phyloP scores from a whole-genome alignment of 2,888 invertebrate genomes.

The Ennomos erosarius region DNA sequence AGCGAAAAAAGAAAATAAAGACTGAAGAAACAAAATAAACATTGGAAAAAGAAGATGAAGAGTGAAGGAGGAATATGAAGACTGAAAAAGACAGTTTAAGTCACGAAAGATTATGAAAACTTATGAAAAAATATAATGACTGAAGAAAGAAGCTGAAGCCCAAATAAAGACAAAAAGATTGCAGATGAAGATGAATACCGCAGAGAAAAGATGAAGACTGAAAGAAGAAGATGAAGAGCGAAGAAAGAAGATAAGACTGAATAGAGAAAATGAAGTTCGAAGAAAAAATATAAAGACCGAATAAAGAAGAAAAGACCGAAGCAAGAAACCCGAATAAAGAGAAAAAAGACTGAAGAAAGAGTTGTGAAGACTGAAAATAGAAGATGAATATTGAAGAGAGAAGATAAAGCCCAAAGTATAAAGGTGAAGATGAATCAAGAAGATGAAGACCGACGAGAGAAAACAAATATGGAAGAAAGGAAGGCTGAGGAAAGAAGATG shows the following conservation, averaged over 20 bases:
- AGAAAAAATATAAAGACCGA: conserved; percentile 8
- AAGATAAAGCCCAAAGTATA: too few species aligned
- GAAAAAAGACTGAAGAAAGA: conserved; percentile 6
- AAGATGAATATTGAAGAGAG: conserved; percentile 9
- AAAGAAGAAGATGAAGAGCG: conserved; percentile 15
- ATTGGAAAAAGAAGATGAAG: conserved; percentile 10
- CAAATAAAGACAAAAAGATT: too few species aligned
- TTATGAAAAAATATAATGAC: conserved; percentile 7
- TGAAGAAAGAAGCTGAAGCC: conserved; percentile 16
- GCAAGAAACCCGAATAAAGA: conserved; percentile 12
- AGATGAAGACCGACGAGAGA: conserved; percentile 7
- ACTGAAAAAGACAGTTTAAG: conserved; percentile 6
- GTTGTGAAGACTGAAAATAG: neutral
- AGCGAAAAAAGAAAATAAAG: conserved; percentile 10
- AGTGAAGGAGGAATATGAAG: too few species aligned
- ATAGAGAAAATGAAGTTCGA: conserved; percentile 11
- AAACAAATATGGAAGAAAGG: neutral
- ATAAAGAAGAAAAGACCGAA: conserved; percentile 5
- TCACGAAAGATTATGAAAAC: conserved; percentile 9
- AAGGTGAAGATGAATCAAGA: conserved; percentile 8
- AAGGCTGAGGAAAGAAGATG: conserved; percentile 5
- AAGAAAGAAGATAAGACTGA: conserved; percentile 24
- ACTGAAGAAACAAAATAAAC: conserved; percentile 5
- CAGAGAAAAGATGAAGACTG: too few species aligned
- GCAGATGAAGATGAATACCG: too few species aligned